phyloP scores from a whole-genome alignment of 2,888 invertebrate genomes.

The Lasiommata megera region DNA sequence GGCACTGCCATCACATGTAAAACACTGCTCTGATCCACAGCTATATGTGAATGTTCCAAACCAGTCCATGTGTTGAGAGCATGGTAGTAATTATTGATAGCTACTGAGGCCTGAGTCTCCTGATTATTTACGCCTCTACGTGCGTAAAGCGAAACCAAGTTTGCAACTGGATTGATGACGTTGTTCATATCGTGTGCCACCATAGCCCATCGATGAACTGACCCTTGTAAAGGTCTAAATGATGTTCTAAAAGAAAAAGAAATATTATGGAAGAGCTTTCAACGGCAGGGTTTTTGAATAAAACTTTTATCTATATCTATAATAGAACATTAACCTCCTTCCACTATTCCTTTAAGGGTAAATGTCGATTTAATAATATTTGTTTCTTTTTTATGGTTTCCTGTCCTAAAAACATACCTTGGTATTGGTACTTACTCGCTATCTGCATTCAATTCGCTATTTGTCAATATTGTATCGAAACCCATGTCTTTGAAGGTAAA shows the following conservation, averaged over 20 bases:
- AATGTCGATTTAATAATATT: no score
- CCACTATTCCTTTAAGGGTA: no score
- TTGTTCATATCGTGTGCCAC: conserved; percentile 58
- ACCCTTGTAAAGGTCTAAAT: conserved; percentile 51
- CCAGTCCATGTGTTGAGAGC: conserved; percentile 58
- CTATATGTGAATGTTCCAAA: conserved; percentile 52
- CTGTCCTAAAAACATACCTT: no score
- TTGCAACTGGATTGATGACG: conserved; percentile 47
- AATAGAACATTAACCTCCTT: no score
- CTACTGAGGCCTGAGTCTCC: conserved; percentile 49
- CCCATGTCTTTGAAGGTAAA: conserved; percentile 59
- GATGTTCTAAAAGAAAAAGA: conserved; percentile 32
- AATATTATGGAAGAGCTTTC: not conserved
- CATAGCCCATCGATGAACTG: conserved; percentile 62
- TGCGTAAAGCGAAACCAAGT: conserved; percentile 47
- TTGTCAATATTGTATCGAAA: conserved; percentile 48
- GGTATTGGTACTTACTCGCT: conserved; percentile 52
- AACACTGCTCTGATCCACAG: conserved; percentile 51
- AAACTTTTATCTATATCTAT: no score
- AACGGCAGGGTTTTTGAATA: no score
- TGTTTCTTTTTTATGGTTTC: no score
- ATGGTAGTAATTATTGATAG: conserved; percentile 53
- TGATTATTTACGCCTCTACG: conserved; percentile 48
- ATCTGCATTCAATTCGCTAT: conserved; percentile 48
- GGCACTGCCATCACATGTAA: conserved; percentile 61